Evolutionary conservation across 2,888 invertebrate species (phyloP).

Genomic region (Xanthia icteritia): DNA sequence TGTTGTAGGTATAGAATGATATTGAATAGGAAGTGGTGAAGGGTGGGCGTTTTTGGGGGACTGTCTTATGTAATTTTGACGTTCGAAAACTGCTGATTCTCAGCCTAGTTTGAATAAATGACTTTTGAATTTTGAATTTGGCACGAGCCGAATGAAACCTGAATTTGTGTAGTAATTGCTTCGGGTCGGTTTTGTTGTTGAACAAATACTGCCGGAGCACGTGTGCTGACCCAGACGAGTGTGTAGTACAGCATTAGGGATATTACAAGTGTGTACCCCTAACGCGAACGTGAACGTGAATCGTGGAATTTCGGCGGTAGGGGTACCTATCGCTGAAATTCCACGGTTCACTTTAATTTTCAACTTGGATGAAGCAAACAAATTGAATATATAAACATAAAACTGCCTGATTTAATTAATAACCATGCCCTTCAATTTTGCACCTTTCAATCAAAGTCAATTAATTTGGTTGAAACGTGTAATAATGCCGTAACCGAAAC

Average conservation of each 20-base stretch:
- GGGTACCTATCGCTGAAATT: background rate
- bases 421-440: background rate
- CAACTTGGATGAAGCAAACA: background rate
- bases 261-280: too few species aligned
- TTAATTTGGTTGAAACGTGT: slow-evolving; percentile 1
- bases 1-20: too few species aligned
- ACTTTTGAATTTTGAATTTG: too few species aligned
- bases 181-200: background rate
- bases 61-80: too few species aligned
- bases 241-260: too few species aligned
- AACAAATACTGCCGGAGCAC: background rate
- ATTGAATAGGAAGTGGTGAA: too few species aligned
- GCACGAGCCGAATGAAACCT: background rate
- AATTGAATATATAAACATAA: background rate
- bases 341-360: background rate
- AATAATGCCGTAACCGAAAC: slow-evolving; percentile 21
- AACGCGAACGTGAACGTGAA: too few species aligned
- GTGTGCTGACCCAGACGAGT: background rate
- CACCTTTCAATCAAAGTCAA: slow-evolving; percentile 13
- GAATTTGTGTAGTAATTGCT: background rate
- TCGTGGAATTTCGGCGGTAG: too few species aligned
- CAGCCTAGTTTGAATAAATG: too few species aligned
- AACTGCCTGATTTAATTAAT: background rate
- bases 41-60: too few species aligned
- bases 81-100: too few species aligned